These are phyloP conservation scores for Batillaria attramentaria DNA, from an alignment of 1,140 invertebrate species.

Conservation along the genomic window DNA sequence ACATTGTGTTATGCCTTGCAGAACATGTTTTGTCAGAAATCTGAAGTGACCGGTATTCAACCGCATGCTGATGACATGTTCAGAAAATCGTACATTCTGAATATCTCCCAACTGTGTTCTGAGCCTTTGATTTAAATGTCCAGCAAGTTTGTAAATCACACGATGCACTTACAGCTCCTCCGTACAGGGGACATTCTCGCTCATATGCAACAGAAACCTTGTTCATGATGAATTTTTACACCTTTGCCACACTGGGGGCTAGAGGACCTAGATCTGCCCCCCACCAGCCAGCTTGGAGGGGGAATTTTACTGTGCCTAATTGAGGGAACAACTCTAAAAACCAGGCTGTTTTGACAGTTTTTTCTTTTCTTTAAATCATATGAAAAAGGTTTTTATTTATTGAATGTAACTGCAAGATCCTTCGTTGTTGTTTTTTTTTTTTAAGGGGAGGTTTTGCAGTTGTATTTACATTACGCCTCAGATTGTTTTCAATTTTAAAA, in stretches of 20 bases:
- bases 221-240: too few relatives aligned
- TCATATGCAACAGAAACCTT: too few relatives aligned
- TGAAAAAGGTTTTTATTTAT: constrained; percentile 39
- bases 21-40: too few relatives aligned
- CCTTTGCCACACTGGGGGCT: not conserved
- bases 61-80: too few relatives aligned
- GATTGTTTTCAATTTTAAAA: constrained; percentile 24
- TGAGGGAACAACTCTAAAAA: constrained; percentile 23
- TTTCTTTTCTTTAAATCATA: constrained; percentile 26
- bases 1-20: too few relatives aligned
- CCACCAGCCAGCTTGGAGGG: not conserved
- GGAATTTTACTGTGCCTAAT: constrained; percentile 29
- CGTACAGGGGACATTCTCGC: too few relatives aligned
- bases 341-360: constrained; percentile 32
- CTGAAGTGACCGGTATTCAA: too few relatives aligned
- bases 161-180: too few relatives aligned
- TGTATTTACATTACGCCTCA: constrained; percentile 34
- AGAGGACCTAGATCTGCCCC: constrained; percentile 27
- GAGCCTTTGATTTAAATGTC: too few relatives aligned
- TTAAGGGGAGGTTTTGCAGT: constrained; percentile 28
- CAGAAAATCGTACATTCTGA: too few relatives aligned
- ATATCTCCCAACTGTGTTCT: too few relatives aligned
- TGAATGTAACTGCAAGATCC: constrained; percentile 26
- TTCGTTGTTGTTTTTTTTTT: constrained; percentile 25
- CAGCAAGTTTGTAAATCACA: too few relatives aligned